These are phyloP conservation scores for Tragelaphus strepsiceros DNA, from an alignment of 2,113 vertebrate species.

Conservation along the genomic window DNA sequence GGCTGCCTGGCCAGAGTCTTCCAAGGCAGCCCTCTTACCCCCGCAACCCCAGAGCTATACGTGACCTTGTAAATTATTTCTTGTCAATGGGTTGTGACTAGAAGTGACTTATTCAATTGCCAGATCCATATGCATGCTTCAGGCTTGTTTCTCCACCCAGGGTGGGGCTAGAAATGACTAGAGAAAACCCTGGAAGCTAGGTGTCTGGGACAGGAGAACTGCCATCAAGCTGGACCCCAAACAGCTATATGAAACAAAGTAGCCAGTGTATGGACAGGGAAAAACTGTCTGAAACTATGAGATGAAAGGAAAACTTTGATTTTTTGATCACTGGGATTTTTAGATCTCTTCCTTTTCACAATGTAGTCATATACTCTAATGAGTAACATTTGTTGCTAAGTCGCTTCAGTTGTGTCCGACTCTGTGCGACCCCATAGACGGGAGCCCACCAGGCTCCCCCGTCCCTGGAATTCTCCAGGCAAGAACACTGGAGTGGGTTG, in stretches of 20 bases:
- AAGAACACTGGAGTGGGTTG: too few species aligned
- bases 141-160: not conserved
- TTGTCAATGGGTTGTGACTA: not conserved
- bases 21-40: not conserved
- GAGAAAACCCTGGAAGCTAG: not conserved
- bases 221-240: not conserved
- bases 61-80: not conserved
- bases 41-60: fast-evolving
- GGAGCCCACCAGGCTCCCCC: too few species aligned
- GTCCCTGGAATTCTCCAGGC: too few species aligned
- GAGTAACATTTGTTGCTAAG: not conserved
- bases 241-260: not conserved
- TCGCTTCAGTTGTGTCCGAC: too few species aligned
- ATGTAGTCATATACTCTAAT: not conserved
- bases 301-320: not conserved
- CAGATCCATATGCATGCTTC: fast-evolving
- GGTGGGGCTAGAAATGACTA: not conserved
- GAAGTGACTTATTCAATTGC: not conserved
- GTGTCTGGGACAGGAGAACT: not conserved
- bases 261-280: not conserved
- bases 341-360: not conserved
- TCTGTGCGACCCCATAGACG: too few species aligned
- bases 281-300: not conserved
- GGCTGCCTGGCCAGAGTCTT: not conserved
- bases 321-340: not conserved